phyloP scores from a whole-genome alignment of 2,113 vertebrate species.

The Euleptes europaea region DNA sequence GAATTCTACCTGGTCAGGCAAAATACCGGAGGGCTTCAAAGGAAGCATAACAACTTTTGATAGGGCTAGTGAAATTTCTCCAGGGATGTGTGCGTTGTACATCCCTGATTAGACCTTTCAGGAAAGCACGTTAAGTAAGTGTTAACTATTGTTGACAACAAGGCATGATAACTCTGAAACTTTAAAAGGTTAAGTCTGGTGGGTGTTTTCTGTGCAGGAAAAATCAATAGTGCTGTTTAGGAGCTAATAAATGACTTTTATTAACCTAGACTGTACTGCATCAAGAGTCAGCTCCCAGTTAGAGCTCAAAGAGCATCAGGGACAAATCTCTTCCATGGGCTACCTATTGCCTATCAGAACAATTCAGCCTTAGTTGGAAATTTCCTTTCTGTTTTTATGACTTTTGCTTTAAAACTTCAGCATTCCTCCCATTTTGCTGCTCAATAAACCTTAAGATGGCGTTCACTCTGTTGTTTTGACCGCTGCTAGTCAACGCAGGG shows the following conservation, averaged over 20 bases:
- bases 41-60: neutral
- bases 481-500: slow-evolving; percentile 22
- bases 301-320: neutral
- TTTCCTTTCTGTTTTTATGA: neutral
- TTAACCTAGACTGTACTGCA: slow-evolving; percentile 22
- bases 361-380: neutral
- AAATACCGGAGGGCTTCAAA: neutral
- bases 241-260: slow-evolving; percentile 34
- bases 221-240: slow-evolving; percentile 42
- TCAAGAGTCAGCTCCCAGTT: neutral
- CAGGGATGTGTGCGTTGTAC: neutral
- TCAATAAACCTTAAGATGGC: neutral
- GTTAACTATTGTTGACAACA: slow-evolving; percentile 17
- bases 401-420: slow-evolving; percentile 5
- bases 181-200: slow-evolving; percentile 29
- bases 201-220: slow-evolving; percentile 27
- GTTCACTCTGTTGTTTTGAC: slow-evolving; percentile 20
- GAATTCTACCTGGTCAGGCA: neutral
- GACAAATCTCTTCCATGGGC: neutral
- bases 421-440: neutral
- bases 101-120: neutral
- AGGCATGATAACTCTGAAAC: slow-evolving; percentile 5
- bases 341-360: neutral
- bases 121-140: slow-evolving; percentile 22
- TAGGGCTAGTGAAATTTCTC: neutral